A percentile compares a stretch with the other conserved stretches of the same genome.
These are phyloP conservation scores for Tyrannus savana DNA, from an alignment of 2,113 vertebrate species.

Conservation along the genomic window DNA sequence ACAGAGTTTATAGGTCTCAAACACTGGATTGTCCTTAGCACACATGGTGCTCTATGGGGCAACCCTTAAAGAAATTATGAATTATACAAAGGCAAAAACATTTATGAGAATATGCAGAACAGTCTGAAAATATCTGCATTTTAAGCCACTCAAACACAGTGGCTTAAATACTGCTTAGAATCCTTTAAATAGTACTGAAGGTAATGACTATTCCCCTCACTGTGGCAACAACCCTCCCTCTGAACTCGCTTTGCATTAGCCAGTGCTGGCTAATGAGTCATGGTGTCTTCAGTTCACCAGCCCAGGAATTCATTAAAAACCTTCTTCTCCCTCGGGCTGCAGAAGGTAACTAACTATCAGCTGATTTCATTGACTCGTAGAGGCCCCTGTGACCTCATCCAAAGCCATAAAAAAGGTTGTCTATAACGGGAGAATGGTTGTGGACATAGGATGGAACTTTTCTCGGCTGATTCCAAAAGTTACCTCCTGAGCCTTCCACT, in stretches of 20 bases:
- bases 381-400: not conserved
- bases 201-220: not conserved
- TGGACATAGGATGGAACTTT: not conserved
- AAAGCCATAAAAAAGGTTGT: not conserved
- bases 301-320: not conserved
- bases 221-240: not conserved
- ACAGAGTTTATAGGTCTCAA: not conserved
- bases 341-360: not conserved
- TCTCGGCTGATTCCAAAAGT: not conserved
- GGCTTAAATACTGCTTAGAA: not conserved
- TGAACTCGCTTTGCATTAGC: not conserved
- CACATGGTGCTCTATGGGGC: not conserved
- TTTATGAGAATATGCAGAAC: not conserved
- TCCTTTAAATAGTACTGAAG: not conserved
- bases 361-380: not conserved
- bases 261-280: not conserved
- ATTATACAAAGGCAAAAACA: not conserved
- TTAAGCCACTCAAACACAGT: not conserved
- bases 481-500: not conserved
- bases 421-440: not conserved
- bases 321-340: not conserved
- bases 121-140: not conserved
- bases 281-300: not conserved
- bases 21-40: not conserved
- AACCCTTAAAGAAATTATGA: not conserved